These are phyloP conservation scores for Adela reaumurella DNA, from an alignment of 2,888 invertebrate genomes.

Conservation along the genomic window DNA sequence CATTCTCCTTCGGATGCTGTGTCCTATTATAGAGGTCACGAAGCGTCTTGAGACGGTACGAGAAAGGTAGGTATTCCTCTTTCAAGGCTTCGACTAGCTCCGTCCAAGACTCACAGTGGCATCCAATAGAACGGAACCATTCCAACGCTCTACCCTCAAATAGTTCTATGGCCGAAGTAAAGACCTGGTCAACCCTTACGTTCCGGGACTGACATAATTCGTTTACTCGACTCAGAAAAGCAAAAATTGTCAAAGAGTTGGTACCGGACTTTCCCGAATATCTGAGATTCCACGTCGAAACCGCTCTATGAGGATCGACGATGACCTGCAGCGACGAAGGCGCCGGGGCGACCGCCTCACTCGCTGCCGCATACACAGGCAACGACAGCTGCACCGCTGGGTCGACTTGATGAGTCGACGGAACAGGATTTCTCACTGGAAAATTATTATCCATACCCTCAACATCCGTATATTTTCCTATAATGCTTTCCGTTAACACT, in stretches of 20 bases:
- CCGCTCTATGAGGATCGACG: neutral
- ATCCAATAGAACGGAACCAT: neutral
- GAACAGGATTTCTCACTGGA: no score
- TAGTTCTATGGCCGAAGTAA: neutral
- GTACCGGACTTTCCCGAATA: neutral
- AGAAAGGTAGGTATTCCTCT: neutral
- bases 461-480: neutral
- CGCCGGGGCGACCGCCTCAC: no score
- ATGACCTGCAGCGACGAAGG: neutral
- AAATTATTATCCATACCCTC: neutral
- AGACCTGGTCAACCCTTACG: neutral
- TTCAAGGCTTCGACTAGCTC: neutral
- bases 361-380: neutral
- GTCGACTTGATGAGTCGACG: neutral
- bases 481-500: neutral
- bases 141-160: neutral
- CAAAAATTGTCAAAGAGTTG: neutral
- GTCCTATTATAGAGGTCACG: neutral
- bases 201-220: neutral
- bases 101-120: neutral
- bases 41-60: neutral
- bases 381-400: neutral
- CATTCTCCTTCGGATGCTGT: neutral
- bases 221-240: neutral
- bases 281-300: neutral